Evolutionary conservation across 1,140 invertebrate species (phyloP), one percentile per base, ranked within the genome.

Genomic region (Trissolcus basalis): DNA sequence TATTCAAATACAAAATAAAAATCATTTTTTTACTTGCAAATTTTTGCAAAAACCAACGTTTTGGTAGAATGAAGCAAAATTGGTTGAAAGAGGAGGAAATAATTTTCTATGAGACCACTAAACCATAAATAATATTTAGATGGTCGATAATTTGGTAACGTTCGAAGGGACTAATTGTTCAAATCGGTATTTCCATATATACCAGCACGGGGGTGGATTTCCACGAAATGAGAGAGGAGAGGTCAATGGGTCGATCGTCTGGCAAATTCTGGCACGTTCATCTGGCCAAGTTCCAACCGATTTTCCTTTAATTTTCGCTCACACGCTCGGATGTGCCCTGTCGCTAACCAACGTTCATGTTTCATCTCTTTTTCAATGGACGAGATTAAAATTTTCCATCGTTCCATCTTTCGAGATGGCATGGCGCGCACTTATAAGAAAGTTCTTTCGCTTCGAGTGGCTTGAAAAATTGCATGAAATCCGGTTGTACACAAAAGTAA

Each of bases 201-300:
- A 13, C 33, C 36, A 39, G 7, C 33, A 16, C 16, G 27, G 14
- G 55, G 47, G 35, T 69, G 49, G 33, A 32, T 69, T 60, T 35
- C 45, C 35, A 11, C 0, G 10, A 32, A 10, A 7, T 4, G 9
- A 0, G n/a, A n/a, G n/a, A n/a, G 2, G n/a, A 27, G 36, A 41
- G 54, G 60, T 58, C 60, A 64, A 64, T 15, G 43, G 68, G 53
- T 71, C 59, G 53, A 47, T 58, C 59, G 47, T 51, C 59, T 63
- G 54, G 32, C 33, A 58, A 58, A 63, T 63, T 56, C 59, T 63
- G 59, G 68, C 59, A 71, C 33, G 8, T 11, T 32, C 13, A 6
- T 44, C 53, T 71, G 68, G 68, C 68, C 7, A 12, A 16, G 43
- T 71, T 71, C 68, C 68, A 71, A 53, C 41, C 54, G 59, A 71